Percentiles rank a stretch among this genome's conserved stretches.
phyloP scores from a whole-genome alignment of 2,888 invertebrate genomes.

The Polyploca ridens region DNA sequence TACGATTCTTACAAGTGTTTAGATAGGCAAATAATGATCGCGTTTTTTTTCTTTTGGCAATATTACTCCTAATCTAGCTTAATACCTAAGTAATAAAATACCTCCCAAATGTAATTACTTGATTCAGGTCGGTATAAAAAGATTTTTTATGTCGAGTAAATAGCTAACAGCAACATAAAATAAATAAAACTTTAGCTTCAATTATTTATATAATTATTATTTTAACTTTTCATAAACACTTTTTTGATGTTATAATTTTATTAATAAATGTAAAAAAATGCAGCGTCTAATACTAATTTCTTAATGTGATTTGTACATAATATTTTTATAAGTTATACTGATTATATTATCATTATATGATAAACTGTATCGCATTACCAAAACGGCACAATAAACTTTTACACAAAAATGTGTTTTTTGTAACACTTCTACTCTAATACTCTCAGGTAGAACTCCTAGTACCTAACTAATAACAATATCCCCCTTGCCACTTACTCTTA shows the following conservation, averaged over 20 bases:
- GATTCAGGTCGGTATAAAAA: background rate
- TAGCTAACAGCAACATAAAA: background rate
- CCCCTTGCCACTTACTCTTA: too few relatives aligned
- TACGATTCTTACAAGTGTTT: background rate
- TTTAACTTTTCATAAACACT: background rate
- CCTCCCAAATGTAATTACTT: too few relatives aligned
- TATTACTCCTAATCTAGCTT: background rate
- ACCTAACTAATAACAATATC: too few relatives aligned
- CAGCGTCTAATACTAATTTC: background rate
- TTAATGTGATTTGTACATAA: slow-evolving; percentile 37
- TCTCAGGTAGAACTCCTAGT: too few relatives aligned
- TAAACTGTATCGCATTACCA: slow-evolving; percentile 43
- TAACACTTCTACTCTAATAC: too few relatives aligned
- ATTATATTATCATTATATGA: slow-evolving; percentile 23
- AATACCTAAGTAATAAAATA: background rate
- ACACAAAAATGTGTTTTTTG: slow-evolving; percentile 34
- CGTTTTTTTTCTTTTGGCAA: background rate
- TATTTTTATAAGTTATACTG: slow-evolving; percentile 28
- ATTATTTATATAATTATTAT: too few relatives aligned
- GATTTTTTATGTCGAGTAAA: background rate
- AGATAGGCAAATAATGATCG: background rate
- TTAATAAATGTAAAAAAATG: slow-evolving; percentile 27
- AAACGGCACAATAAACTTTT: slow-evolving; percentile 60
- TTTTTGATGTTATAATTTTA: slow-evolving; percentile 12
- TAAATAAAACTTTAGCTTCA: background rate